Percentiles rank a stretch among this genome's conserved stretches.
Evolutionary conservation across 2,113 vertebrate genomes (phyloP).

Genomic region (Aix galericulata): DNA sequence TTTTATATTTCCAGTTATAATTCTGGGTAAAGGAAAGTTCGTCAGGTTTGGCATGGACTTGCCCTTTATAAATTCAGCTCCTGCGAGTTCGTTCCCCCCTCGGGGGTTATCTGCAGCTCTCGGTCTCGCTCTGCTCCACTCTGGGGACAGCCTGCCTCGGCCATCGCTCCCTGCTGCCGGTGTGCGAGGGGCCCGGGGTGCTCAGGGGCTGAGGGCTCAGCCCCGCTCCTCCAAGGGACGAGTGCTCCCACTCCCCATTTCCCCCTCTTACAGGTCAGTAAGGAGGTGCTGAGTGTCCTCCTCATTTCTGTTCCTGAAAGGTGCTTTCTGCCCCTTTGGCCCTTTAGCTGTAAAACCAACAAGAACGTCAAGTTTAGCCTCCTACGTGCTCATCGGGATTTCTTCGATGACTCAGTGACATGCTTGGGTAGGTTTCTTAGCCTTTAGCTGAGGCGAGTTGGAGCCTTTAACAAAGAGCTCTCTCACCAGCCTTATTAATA

Average conservation of each 20-base stretch:
- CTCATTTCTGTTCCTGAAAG: background rate
- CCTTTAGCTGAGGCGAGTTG: slow-evolving; percentile 9
- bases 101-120: background rate
- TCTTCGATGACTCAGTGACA: slow-evolving; percentile 59
- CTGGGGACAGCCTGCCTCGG: background rate
- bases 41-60: slow-evolving; percentile 29
- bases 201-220: background rate
- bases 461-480: slow-evolving; percentile 37
- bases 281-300: background rate
- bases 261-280: background rate
- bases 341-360: background rate
- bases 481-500: slow-evolving; percentile 29
- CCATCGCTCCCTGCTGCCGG: fast-evolving
- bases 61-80: background rate
- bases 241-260: background rate
- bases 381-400: slow-evolving; percentile 20
- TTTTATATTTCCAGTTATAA: slow-evolving; percentile 56
- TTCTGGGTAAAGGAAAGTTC: slow-evolving; percentile 22
- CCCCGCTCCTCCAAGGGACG: fast-evolving
- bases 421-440: slow-evolving; percentile 49
- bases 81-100: background rate
- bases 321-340: background rate
- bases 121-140: background rate
- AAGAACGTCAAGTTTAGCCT: background rate
- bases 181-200: background rate